Evolutionary conservation across 2,888 invertebrate genomes (phyloP).

Genomic region (Amblyteles armatorius): DNA sequence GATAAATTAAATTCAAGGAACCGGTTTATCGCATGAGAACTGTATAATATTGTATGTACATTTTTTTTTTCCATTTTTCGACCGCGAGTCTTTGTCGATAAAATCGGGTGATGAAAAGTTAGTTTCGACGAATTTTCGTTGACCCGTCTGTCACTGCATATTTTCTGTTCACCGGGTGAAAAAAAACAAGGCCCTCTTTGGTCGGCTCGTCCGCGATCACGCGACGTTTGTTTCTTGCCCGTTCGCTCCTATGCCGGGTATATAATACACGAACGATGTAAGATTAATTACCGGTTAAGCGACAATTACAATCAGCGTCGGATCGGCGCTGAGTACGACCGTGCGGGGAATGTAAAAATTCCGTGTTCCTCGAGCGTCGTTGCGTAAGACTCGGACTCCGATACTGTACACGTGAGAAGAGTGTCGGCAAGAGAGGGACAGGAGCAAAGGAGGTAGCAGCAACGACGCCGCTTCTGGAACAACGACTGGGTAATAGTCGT

Average conservation of each 20-base stretch:
- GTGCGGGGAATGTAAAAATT: slow-evolving; percentile 57
- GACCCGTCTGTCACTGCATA: not conserved
- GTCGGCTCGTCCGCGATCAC: slow-evolving; percentile 53
- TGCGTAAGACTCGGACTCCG: slow-evolving; percentile 55
- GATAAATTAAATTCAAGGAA: too few relatives aligned
- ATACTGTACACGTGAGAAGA: slow-evolving; percentile 18
- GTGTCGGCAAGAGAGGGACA: slow-evolving; percentile 35
- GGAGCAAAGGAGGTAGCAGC: slow-evolving; percentile 48
- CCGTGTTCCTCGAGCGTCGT: slow-evolving; percentile 53
- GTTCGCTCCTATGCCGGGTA: slow-evolving; percentile 24
- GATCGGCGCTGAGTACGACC: slow-evolving; percentile 8
- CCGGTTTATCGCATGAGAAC: too few relatives aligned
- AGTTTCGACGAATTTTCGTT: not conserved
- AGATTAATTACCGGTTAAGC: slow-evolving; percentile 68
- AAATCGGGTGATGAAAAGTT: not conserved
- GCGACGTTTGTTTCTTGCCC: slow-evolving; percentile 56
- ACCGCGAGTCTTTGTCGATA: not conserved
- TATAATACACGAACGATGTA: slow-evolving; percentile 61
- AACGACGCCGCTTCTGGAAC: slow-evolving; percentile 70
- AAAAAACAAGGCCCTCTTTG: slow-evolving; percentile 44
- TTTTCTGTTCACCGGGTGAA: not conserved
- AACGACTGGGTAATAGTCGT: slow-evolving; percentile 73
- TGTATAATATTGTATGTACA: too few relatives aligned
- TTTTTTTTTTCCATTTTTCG: too few relatives aligned
- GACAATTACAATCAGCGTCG: slow-evolving; percentile 76